These are phyloP conservation scores for Oostethus manadensis DNA, from an alignment of 2,113 vertebrate species.

Conservation along the genomic window DNA sequence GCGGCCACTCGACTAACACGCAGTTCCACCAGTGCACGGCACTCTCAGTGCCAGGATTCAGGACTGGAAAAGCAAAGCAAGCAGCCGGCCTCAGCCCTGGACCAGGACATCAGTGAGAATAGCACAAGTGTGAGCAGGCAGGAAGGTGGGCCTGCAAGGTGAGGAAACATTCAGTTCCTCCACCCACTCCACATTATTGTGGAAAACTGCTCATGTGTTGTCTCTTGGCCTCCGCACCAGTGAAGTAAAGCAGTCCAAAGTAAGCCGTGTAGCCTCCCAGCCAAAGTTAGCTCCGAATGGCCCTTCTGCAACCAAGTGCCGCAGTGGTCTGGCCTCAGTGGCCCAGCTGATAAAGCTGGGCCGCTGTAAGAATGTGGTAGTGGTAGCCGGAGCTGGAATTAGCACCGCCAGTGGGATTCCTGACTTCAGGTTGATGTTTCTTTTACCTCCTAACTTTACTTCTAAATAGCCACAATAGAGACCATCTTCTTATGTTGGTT, in stretches of 20 bases:
- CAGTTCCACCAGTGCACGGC: constrained; percentile 46
- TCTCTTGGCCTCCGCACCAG: constrained; percentile 29
- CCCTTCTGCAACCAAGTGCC: neutral
- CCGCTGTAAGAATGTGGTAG: constrained; percentile 69
- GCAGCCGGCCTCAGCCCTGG: constrained; percentile 48
- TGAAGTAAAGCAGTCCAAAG: constrained; percentile 33
- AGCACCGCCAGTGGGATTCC: constrained; percentile 79
- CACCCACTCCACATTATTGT: neutral
- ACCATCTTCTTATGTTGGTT: too few relatives aligned
- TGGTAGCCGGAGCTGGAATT: constrained; percentile 76
- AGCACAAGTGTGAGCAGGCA: constrained; percentile 49
- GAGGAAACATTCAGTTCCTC: constrained; percentile 4
- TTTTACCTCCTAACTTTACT: too few relatives aligned
- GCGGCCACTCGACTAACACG: constrained; percentile 53
- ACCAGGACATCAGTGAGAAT: constrained; percentile 67
- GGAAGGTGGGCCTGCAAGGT: constrained; percentile 43
- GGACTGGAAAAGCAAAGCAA: constrained; percentile 44
- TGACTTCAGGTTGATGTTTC: constrained; percentile 69
- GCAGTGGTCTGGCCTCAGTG: constrained; percentile 61
- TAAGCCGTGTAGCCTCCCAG: constrained; percentile 1
- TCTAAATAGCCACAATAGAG: neutral
- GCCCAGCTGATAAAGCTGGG: constrained; percentile 71
- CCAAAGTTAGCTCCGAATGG: neutral
- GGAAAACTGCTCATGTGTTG: neutral
- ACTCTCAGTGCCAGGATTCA: constrained; percentile 20